Evolutionary conservation across 1,140 invertebrate species (phyloP).

Genomic region (Lepidurus packardi): DNA sequence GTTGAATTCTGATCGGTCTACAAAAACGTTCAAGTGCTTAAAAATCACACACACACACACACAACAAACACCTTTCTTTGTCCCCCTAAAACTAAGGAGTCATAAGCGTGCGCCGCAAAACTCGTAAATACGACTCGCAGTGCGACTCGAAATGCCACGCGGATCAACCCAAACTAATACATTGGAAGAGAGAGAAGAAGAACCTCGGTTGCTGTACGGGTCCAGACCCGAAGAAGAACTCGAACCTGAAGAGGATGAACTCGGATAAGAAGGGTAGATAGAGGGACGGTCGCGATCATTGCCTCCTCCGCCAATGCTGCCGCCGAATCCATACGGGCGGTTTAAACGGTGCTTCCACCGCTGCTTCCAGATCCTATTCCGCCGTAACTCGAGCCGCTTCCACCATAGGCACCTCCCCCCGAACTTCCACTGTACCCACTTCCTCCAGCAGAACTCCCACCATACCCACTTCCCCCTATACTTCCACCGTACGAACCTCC

Average conservation of each 20-base stretch:
- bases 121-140: background rate
- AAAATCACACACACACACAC: background rate
- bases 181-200: background rate
- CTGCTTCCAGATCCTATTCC: background rate
- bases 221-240: conserved; percentile 16
- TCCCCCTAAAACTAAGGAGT: background rate
- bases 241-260: conserved; percentile 7
- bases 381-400: background rate
- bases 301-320: conserved; percentile 41
- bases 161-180: background rate
- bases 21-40: conserved; percentile 16
- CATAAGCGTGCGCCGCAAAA: background rate
- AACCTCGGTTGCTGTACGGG: conserved; percentile 20
- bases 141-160: background rate
- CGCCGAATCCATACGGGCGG: background rate
- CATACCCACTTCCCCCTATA: background rate
- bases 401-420: background rate
- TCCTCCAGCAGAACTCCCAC: background rate
- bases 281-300: conserved; percentile 29
- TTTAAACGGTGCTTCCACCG: background rate
- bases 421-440: background rate
- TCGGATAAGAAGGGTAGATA: background rate
- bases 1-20: background rate
- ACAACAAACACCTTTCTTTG: background rate
- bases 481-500: background rate